Evolutionary conservation across 2,797 vertebrate species (phyloP), one percentile per base, ranked within the genome.

Genomic region (Dendrocincla tyrannina): DNA sequence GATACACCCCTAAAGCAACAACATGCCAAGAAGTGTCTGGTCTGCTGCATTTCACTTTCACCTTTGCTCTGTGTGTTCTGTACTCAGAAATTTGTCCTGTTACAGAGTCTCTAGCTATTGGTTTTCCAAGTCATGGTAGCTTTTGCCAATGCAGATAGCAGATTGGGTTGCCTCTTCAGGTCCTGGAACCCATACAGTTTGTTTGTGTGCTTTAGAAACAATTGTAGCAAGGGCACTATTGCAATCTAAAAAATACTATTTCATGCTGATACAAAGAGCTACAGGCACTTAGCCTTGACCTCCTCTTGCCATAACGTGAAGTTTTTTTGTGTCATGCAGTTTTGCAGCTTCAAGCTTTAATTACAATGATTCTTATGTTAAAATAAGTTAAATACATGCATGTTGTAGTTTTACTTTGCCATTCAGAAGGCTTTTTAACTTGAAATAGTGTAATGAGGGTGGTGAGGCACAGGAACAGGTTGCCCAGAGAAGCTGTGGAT

Each of bases 31-130:
- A 80, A 64, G 30, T 16, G 23, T 89, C 35, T 89, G 37, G 12
- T 93, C 81, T 93, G 58, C 42, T 87, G 66, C 69, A 39, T 89
- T 85, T 93, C 50, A 58, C 72, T 78, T 94, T 46, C n/a, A 50
- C 30, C 39, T 5, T 35, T 58, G 58, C 27, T 78, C 20, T 49
- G 2, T 79, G 30, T 86, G 17, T 83, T 90, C 37, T 63, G 17
- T 75, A 10, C 49, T 85, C 25, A 35, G 23, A 41, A 13, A 49
- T 80, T 49, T 9, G 2, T 67, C n/a, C 55, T 70, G 56, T 70
- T 70, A 35, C 8, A 27, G 39, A 13, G 47, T 62, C 24, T 80
- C 33, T 47, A 59, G 37, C 64, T 37, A 11, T 63, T 0, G 0
- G 24, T 47, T 87, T 94, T 89, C 13, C 41, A 39, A 92, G 50